Conservation (phyloP, 2,113 vertebrate species). For the Isurus oxyrinchus region DNA sequence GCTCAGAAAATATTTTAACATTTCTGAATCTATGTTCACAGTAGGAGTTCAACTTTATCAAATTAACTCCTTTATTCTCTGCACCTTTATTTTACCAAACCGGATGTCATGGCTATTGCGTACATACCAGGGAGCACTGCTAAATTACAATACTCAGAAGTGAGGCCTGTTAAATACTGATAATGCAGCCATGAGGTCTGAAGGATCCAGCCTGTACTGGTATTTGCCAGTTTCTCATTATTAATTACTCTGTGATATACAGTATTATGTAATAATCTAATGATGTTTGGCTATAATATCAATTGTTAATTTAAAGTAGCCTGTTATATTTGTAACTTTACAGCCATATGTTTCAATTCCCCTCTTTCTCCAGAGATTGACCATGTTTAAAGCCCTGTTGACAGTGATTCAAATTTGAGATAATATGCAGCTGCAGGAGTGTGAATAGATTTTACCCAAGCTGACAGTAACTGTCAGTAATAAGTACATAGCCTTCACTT, state of each 20-base stretch:
- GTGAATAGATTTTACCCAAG: neutral
- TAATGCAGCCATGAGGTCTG: neutral
- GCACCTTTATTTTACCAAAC: neutral
- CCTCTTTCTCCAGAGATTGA: neutral
- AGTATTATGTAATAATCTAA: neutral
- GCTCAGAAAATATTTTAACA: neutral
- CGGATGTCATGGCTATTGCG: neutral
- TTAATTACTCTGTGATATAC: neutral
- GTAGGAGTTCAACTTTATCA: neutral
- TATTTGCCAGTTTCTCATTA: neutral
- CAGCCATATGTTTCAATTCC: neutral
- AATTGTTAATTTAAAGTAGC: neutral
- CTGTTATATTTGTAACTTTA: neutral
- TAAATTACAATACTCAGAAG: neutral
- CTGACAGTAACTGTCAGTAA: neutral
- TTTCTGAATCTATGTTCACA: neutral
- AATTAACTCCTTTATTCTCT: neutral
- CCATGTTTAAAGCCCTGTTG: neutral
- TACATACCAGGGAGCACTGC: neutral
- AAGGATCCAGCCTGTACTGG: neutral
- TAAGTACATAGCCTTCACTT: neutral
- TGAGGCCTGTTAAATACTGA: neutral
- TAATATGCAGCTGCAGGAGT: neutral
- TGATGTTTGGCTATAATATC: neutral
- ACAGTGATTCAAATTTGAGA: neutral